A percentile compares a stretch with the other conserved stretches of the same genome.
Evolutionary conservation across 2,113 vertebrate species (phyloP).

Genomic region (Syrmaticus mikado): DNA sequence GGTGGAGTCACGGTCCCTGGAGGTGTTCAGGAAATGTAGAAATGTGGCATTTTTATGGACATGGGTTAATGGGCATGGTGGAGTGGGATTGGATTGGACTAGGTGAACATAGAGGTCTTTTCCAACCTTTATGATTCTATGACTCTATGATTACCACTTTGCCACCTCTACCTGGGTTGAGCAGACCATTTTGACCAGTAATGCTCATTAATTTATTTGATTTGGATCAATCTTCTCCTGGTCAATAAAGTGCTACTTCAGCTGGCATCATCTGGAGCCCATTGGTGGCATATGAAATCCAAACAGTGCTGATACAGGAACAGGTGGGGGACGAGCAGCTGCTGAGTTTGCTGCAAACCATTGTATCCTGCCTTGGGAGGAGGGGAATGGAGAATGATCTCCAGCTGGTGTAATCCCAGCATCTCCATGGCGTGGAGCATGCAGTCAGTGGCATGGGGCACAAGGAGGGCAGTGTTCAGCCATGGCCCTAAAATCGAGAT

Average conservation of each 20-base stretch:
- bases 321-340: background rate
- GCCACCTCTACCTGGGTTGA: background rate
- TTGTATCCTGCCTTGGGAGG: background rate
- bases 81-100: too few relatives aligned
- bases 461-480: background rate
- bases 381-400: background rate
- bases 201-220: background rate
- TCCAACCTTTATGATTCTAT: too few relatives aligned
- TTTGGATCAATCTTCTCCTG: background rate
- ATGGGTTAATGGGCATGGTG: too few relatives aligned
- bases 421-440: background rate
- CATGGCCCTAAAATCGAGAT: background rate
- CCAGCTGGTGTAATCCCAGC: background rate
- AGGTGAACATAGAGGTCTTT: too few relatives aligned
- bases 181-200: background rate
- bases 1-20: too few relatives aligned
- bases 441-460: fast-evolving
- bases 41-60: too few relatives aligned
- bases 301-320: background rate
- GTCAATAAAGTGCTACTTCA: background rate
- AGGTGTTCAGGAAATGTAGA: too few relatives aligned
- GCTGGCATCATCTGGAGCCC: background rate
- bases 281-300: fast-evolving
- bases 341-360: background rate
- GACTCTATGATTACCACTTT: fast-evolving